Evolutionary conservation across 2,888 invertebrate species (phyloP).

Genomic region (Nysson spinosus): DNA sequence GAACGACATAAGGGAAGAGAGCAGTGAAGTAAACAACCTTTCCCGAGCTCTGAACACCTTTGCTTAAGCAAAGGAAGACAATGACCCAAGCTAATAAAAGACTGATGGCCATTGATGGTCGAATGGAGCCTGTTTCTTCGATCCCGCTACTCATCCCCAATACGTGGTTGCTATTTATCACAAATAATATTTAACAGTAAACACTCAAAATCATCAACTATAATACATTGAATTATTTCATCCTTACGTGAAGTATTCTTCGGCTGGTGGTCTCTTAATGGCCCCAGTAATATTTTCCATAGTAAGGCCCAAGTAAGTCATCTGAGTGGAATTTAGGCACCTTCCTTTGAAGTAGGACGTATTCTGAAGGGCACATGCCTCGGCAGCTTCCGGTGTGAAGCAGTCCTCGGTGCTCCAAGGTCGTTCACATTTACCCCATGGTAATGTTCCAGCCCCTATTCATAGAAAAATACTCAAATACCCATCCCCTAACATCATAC

Average conservation of each 20-base stretch:
- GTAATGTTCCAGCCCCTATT: constrained; percentile 76
- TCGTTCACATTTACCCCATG: constrained; percentile 86
- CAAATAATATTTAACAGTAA: no score
- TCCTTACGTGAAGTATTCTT: constrained; percentile 85
- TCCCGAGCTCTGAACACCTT: constrained; percentile 89
- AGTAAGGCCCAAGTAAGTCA: constrained; percentile 75
- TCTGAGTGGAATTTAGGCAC: constrained; percentile 81
- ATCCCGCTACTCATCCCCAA: constrained; percentile 86
- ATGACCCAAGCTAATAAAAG: constrained; percentile 88
- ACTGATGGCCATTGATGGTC: constrained; percentile 85
- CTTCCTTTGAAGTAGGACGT: constrained; percentile 83
- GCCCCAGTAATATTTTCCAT: constrained; percentile 79
- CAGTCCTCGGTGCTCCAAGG: constrained; percentile 86
- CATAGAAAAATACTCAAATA: neutral
- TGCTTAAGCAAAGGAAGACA: constrained; percentile 87
- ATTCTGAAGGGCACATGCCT: constrained; percentile 81
- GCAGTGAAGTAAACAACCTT: constrained; percentile 90
- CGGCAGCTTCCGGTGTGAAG: constrained; percentile 84
- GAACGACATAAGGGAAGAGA: constrained; percentile 86
- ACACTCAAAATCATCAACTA: no score
- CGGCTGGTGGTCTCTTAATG: constrained; percentile 83
- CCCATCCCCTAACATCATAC: neutral
- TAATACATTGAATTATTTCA: no score
- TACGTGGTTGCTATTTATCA: constrained; percentile 79
- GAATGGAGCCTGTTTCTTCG: constrained; percentile 84